Conservation (phyloP, 2,113 vertebrate species). For the Erpornis zantholeuca region DNA sequence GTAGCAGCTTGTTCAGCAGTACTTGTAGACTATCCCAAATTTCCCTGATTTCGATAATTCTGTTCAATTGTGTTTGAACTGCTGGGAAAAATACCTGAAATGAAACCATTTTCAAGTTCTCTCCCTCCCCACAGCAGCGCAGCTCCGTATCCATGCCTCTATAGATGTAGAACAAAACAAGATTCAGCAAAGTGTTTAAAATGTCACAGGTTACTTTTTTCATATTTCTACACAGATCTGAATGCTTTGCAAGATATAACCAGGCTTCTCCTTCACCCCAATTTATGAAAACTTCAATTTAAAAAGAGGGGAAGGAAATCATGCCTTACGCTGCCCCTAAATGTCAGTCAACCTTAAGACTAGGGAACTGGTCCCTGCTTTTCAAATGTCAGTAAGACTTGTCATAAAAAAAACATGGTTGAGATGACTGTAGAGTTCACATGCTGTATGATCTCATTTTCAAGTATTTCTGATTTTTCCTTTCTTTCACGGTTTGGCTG, state of each 20-base stretch:
- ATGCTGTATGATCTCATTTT: conserved; percentile 76
- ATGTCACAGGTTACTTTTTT: conserved; percentile 73
- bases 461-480: conserved; percentile 75
- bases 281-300: conserved; percentile 76
- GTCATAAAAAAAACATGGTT: conserved; percentile 74
- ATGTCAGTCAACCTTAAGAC: conserved; percentile 76
- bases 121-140: neutral
- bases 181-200: conserved; percentile 68
- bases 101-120: conserved; percentile 34
- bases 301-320: conserved; percentile 58
- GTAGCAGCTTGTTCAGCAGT: neutral
- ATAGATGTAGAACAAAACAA: conserved; percentile 28
- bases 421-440: conserved; percentile 67
- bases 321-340: conserved; percentile 65
- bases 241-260: conserved; percentile 69
- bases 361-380: conserved; percentile 68
- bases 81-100: conserved; percentile 48
- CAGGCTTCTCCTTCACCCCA: conserved; percentile 53
- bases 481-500: conserved; percentile 43
- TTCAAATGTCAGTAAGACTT: conserved; percentile 81
- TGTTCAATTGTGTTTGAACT: conserved; percentile 5
- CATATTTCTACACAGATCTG: conserved; percentile 69
- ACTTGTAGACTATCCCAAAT: neutral
- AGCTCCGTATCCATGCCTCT: neutral
- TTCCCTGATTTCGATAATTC: conserved; percentile 32